Conservation (phyloP, 1,140 invertebrate genomes). For the Drosophila mayri region DNA sequence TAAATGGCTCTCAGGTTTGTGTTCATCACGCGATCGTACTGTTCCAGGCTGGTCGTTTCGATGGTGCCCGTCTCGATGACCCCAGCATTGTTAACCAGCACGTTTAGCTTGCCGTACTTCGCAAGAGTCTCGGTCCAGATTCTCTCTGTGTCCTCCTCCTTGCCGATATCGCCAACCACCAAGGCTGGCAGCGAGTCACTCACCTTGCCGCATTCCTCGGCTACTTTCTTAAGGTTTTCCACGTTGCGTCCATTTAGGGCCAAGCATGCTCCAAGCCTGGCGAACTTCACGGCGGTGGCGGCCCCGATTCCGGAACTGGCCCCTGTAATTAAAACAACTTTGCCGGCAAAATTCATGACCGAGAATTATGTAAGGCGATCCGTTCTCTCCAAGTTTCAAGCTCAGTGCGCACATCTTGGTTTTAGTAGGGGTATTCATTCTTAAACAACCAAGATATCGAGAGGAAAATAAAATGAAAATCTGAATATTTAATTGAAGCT, state of each 20-base stretch:
- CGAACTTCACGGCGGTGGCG: conserved; percentile 92
- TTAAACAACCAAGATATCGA: neutral
- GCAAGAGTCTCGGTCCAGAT: conserved; percentile 90
- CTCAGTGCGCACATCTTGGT: conserved; percentile 30
- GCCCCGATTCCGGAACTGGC: conserved; percentile 96
- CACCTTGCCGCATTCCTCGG: conserved; percentile 82
- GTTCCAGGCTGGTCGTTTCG: conserved; percentile 92
- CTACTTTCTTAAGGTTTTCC: conserved; percentile 59
- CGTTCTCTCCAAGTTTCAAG: conserved; percentile 11
- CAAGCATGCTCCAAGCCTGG: conserved; percentile 90
- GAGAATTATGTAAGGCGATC: conserved; percentile 56
- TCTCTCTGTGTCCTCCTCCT: conserved; percentile 90
- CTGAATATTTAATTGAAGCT: too few species aligned
- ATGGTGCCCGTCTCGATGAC: conserved; percentile 92
- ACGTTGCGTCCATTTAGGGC: conserved; percentile 91
- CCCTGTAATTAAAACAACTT: conserved; percentile 91
- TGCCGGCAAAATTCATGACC: conserved; percentile 87
- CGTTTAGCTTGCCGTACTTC: conserved; percentile 90
- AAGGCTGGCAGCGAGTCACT: conserved; percentile 23
- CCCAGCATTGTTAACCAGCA: conserved; percentile 95
- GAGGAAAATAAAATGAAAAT: neutral
- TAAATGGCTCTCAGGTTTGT: conserved; percentile 94
- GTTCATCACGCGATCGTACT: conserved; percentile 94
- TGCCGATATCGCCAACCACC: conserved; percentile 88
- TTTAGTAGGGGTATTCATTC: conserved; percentile 31